Evolutionary conservation across 2,113 vertebrate species (phyloP), one percentile per base, ranked within the genome.

Genomic region (Festucalex cinctus): DNA sequence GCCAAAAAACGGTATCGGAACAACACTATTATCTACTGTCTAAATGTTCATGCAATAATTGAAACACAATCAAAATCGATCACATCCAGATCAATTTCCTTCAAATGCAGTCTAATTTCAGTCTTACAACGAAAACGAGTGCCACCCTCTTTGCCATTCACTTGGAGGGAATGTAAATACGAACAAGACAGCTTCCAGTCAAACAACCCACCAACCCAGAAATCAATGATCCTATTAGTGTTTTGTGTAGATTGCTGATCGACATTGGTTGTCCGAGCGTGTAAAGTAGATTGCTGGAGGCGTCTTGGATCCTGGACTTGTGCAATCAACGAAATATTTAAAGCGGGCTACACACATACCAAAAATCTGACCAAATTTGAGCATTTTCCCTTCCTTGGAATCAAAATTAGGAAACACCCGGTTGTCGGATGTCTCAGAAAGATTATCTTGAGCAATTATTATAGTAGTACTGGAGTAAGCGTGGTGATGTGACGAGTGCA

Each of bases 191-290:
- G 2, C 39, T 19, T 8, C 19, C 19, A 26, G 44, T 53, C 16
- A 63, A 70, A 51, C 16, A 58, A 26, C 16, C 24, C 2, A 35
- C 28, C 20, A 24, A 24, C 28, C 20, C 24, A 35, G 22, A 35
- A 46, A 12, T 64, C 41, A 63, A 46, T 64, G 28, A 17, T 62
- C 9, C 3, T 39, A 22, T 44, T 51, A 17, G 43, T 61, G 39
- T 24, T 65, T 41, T 19, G 32, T 58, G 63, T 59, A 22, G 44
- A 53, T 66, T 66, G 65, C 26, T 12, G 48, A 61, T 61, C 8
- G 37, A 28, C 24, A 53, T 22, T 43, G 49, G 66, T 24, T 35
- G 53, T 67, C 17, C 10, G 48, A 43, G 49, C 14, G 6, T 66
- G 68, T 49, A 44, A 48, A 62, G 17, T 19, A 63, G 26, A 66